A percentile compares a stretch with the other conserved stretches of the same genome.
Conservation (phyloP, 2,888 invertebrate species). For the Andrena minutula region DNA sequence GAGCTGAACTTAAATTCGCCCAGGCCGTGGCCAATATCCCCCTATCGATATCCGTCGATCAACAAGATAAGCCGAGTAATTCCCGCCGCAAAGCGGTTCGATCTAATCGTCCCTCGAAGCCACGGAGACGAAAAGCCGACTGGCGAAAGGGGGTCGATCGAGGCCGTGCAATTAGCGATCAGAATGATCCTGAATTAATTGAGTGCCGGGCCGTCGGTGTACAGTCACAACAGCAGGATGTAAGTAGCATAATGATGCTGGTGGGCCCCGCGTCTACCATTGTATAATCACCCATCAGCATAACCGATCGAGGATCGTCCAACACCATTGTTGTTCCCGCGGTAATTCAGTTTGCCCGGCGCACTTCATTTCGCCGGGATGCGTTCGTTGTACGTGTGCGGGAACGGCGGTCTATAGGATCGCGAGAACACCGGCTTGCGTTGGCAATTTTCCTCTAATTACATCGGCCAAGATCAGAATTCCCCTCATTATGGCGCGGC, state of each 20-base stretch:
- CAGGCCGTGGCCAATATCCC: neutral
- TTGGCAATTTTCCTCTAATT: conserved; percentile 72
- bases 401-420: neutral
- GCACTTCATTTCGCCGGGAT: conserved; percentile 60
- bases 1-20: neutral
- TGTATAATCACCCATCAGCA: conserved; percentile 62
- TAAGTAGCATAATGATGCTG: conserved; percentile 65
- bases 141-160: neutral
- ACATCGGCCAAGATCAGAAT: conserved; percentile 71
- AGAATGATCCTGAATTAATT: conserved; percentile 83
- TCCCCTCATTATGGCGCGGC: conserved; percentile 60
- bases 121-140: conserved; percentile 19
- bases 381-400: neutral
- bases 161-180: conserved; percentile 80
- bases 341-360: conserved; percentile 75
- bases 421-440: conserved; percentile 36
- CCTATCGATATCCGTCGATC: neutral
- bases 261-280: neutral
- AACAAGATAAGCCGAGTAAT: neutral
- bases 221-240: conserved; percentile 74
- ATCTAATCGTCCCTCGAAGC: neutral
- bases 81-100: neutral
- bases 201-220: conserved; percentile 63
- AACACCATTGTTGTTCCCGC: conserved; percentile 70
- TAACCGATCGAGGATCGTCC: conserved; percentile 76